Base-by-base conservation (phyloP, 2,888 invertebrate species). In the Zygogramma bicolorata region DNA sequence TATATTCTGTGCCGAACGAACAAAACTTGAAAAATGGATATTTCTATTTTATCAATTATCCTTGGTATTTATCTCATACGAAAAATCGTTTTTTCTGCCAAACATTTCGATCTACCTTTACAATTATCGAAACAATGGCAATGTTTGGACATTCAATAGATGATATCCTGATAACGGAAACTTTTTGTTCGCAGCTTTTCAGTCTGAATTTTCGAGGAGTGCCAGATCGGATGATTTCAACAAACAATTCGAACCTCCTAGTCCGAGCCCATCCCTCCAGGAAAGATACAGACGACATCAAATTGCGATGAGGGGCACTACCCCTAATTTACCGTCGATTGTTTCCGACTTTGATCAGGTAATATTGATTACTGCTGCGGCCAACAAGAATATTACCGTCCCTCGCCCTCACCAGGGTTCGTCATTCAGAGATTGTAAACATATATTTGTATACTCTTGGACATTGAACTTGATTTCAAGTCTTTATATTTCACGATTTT, bases 211-310 rank as follows among this genome's bases (percentile, higher is more conserved):
- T 57, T 80, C 83, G 5, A 77, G 81, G 25, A 81, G 80, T 74
- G 80, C 84, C n/a, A 77, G 82, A 3, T 78, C 82, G 5, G 80
- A 82, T 63, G 78, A 81, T 34, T 79, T 75, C 53, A 79, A 79
- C 29, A 75, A 82, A 73, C 71, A 76, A 75, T 73, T 81, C 59
- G 75, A 22, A 4, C 27, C 76, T 31, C 81, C 83, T 0, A 84
- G 83, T 73, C 85, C 86, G 2, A 87, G 86, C 79, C 85, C 86
- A 34, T 85, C 84, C 7, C 82, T 91, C 59, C 90, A 91, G 79
- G 89, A 90, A 80, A 86, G 91, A 53, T 91, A 91, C 79, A 88
- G 89, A 42, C 90, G 90, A 77, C 90, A 91, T 79, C 90, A 90
- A 83, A 87, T 89, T 38, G 87, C 88, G 13, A 89, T 89, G 87